phyloP scores from a whole-genome alignment of 1,140 invertebrate species.

The Coptotermes formosanus region DNA sequence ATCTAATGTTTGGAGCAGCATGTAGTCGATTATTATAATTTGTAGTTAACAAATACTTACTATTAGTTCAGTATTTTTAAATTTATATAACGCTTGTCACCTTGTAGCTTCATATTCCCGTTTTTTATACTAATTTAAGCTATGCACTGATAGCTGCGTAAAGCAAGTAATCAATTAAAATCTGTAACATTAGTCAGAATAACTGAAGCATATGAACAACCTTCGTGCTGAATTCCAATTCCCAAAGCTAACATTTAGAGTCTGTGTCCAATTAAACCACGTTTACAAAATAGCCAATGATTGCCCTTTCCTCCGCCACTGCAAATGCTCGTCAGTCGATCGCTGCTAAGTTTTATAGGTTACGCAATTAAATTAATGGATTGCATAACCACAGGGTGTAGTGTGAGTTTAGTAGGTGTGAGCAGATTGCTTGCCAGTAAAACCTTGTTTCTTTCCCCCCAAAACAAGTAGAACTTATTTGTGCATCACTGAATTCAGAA shows the following conservation, averaged over 20 bases:
- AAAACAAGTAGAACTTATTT: too few relatives aligned
- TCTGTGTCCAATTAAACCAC: background rate
- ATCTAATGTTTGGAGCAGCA: too few relatives aligned
- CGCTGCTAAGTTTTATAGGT: background rate
- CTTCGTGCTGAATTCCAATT: background rate
- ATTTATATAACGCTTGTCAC: too few relatives aligned
- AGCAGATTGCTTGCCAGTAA: background rate
- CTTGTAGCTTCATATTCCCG: background rate
- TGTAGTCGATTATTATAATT: too few relatives aligned
- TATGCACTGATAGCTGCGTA: background rate
- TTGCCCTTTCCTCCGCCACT: background rate
- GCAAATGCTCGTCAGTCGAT: background rate
- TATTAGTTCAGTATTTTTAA: too few relatives aligned
- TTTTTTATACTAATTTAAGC: background rate
- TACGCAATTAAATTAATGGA: background rate
- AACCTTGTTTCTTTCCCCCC: background rate
- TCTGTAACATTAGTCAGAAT: background rate
- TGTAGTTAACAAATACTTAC: too few relatives aligned
- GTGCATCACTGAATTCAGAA: too few relatives aligned
- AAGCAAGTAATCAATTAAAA: background rate
- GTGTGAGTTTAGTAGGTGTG: background rate
- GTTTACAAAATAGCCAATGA: background rate
- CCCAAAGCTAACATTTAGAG: background rate
- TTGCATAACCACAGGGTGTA: background rate
- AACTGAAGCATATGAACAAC: background rate